A percentile compares a stretch with the other conserved stretches of the same genome.
Evolutionary conservation across 1,140 invertebrate genomes (phyloP).

Genomic region (Heterodera schachtii): DNA sequence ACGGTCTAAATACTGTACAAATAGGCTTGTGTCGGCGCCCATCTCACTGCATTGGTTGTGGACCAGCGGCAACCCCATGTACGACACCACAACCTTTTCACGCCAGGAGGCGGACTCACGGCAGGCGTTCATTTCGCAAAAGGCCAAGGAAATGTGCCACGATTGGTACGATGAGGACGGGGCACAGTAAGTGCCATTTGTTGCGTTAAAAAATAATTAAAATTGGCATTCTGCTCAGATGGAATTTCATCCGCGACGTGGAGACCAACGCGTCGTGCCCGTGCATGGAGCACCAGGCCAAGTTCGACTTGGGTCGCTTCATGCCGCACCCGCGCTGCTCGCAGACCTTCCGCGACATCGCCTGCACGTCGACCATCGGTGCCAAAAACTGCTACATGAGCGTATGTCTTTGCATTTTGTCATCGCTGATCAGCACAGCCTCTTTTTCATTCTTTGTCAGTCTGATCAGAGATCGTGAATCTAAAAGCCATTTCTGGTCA

Average conservation of each 20-base stretch:
- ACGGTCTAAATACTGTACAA: not conserved
- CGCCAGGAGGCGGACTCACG: constrained; percentile 51
- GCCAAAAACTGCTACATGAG: constrained; percentile 62
- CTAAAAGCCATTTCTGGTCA: too few species aligned
- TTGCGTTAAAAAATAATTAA: not conserved
- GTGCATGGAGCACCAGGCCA: constrained; percentile 62
- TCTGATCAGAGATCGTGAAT: too few species aligned
- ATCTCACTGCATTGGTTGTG: constrained; percentile 65
- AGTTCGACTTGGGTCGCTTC: constrained; percentile 63
- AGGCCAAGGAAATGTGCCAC: constrained; percentile 64
- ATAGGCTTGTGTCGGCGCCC: constrained; percentile 61
- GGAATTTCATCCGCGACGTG: constrained; percentile 57
- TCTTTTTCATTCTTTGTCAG: too few species aligned
- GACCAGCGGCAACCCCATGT: constrained; percentile 62
- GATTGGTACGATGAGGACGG: constrained; percentile 66
- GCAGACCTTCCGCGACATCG: constrained; percentile 63
- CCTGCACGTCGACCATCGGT: constrained; percentile 63
- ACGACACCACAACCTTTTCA: constrained; percentile 53
- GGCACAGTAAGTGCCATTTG: constrained; percentile 59
- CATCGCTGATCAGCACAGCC: too few species aligned
- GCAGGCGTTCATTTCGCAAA: constrained; percentile 53
- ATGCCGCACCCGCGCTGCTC: constrained; percentile 66
- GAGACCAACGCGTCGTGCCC: constrained; percentile 65
- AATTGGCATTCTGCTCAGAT: not conserved
- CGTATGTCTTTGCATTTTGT: constrained; percentile 31